Conservation (phyloP, 2,113 vertebrate species). For the Octodon degus region DNA sequence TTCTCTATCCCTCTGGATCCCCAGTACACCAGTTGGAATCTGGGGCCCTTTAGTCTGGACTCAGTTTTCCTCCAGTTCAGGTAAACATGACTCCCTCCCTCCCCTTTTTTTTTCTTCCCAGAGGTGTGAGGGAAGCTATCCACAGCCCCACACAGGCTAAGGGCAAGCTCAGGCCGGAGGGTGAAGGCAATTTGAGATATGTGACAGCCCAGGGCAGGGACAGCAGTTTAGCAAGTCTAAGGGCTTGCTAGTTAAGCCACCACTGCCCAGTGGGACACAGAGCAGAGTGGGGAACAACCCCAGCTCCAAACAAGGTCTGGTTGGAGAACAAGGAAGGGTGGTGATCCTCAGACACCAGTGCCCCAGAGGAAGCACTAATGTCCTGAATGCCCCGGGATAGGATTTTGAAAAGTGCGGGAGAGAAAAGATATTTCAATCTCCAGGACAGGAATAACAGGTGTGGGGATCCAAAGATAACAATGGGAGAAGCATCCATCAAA, state of each 20-base stretch:
- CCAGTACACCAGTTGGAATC: neutral
- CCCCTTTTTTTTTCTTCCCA: neutral
- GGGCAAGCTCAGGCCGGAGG: neutral
- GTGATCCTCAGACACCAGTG: neutral
- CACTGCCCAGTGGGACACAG: neutral
- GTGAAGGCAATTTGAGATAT: neutral
- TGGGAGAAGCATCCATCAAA: neutral
- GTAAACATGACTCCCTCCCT: neutral
- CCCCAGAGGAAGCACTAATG: neutral
- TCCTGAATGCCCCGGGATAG: neutral
- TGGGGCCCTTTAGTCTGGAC: neutral
- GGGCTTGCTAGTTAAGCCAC: neutral
- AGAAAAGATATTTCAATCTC: neutral
- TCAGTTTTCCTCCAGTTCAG: neutral
- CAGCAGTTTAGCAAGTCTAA: neutral
- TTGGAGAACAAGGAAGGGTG: fast-evolving
- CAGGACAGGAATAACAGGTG: neutral
- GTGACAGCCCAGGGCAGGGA: neutral
- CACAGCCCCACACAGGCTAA: neutral
- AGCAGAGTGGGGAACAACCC: neutral
- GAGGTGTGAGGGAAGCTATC: neutral
- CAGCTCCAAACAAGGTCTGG: neutral
- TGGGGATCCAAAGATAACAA: neutral
- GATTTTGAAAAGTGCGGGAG: neutral
- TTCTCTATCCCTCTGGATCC: neutral